phyloP scores from a whole-genome alignment of 2,113 vertebrate genomes.

The Puntigrus tetrazona region DNA sequence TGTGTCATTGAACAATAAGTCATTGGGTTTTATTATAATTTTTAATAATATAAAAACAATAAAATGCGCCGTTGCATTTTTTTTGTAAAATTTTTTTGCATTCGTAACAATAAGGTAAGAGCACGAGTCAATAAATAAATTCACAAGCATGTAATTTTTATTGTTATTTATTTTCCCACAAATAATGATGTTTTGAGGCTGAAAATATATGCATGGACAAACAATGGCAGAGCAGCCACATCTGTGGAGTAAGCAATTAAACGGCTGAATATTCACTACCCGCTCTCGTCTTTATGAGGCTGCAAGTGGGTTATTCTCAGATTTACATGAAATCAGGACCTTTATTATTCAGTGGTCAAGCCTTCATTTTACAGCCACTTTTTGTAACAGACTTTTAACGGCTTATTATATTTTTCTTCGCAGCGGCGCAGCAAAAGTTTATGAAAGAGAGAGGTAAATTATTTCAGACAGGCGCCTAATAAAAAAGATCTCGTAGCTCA shows the following conservation, averaged over 20 bases:
- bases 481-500: slow-evolving; percentile 32
- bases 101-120: too few relatives aligned
- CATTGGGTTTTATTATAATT: too few relatives aligned
- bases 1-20: not conserved
- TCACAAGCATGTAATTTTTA: too few relatives aligned
- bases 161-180: not conserved
- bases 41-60: too few relatives aligned
- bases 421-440: slow-evolving; percentile 14
- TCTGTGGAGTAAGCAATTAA: not conserved
- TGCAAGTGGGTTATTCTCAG: not conserved
- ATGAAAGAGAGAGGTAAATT: slow-evolving; percentile 31
- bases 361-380: slow-evolving; percentile 34
- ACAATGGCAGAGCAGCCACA: not conserved
- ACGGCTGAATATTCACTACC: not conserved
- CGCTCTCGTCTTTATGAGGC: not conserved
- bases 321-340: slow-evolving; percentile 31
- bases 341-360: slow-evolving; percentile 23
- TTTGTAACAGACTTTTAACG: slow-evolving; percentile 37
- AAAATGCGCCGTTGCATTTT: too few relatives aligned
- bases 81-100: too few relatives aligned
- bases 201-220: not conserved
- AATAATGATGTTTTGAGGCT: not conserved
- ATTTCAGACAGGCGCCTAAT: slow-evolving; percentile 33
- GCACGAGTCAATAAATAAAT: too few relatives aligned
- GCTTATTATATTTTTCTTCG: slow-evolving; percentile 34